phyloP scores from a whole-genome alignment of 2,888 invertebrate species.

The Invenusta paracnida region DNA sequence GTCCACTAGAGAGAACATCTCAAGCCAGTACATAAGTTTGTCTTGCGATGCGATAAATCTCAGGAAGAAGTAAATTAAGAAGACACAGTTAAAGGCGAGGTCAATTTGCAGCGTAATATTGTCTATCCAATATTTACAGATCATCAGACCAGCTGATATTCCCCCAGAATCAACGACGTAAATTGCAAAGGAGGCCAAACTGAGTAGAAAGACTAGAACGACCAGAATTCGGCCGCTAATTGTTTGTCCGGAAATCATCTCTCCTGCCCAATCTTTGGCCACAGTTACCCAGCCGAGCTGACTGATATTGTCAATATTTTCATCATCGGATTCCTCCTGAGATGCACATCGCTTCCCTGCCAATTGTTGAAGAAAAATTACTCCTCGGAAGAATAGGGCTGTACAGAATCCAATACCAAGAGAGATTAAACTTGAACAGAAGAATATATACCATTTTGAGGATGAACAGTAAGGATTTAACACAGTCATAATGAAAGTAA shows the following conservation, averaged over 20 bases:
- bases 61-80: conserved; percentile 99
- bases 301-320: background rate
- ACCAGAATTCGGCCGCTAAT: conserved; percentile 45
- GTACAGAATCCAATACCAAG: conserved; percentile 4
- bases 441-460: background rate
- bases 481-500: too few species aligned
- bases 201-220: conserved; percentile 44
- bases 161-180: conserved; percentile 40
- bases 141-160: background rate
- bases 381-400: background rate
- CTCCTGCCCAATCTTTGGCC: conserved; percentile 46
- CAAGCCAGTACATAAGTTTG: conserved; percentile 99
- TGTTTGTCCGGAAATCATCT: conserved; percentile 45
- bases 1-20: conserved; percentile 99
- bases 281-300: conserved; percentile 45
- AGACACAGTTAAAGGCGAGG: conserved; percentile 99
- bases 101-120: conserved; percentile 99
- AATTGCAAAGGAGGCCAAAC: conserved; percentile 42
- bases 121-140: conserved; percentile 80
- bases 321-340: background rate
- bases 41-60: conserved; percentile 99
- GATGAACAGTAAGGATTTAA: background rate
- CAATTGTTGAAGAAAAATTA: background rate
- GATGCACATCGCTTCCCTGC: background rate
- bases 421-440: background rate